These are phyloP conservation scores for Prietella phreatophila DNA, from an alignment of 2,113 vertebrate species.

Conservation along the genomic window DNA sequence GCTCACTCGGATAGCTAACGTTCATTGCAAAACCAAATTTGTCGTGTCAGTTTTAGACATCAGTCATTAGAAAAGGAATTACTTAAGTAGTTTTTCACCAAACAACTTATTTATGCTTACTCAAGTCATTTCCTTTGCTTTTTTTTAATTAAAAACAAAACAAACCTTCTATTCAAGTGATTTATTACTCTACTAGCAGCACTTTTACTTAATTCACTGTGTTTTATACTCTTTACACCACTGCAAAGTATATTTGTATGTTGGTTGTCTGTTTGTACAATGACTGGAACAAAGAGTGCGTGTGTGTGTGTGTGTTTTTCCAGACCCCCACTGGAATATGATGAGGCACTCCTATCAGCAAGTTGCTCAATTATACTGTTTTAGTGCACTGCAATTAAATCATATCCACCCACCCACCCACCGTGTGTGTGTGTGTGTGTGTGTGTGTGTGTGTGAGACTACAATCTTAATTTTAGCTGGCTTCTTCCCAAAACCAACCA, in stretches of 20 bases:
- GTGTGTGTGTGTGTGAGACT: background rate
- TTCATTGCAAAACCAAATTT: too few species aligned
- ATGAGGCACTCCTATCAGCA: constrained; percentile 31
- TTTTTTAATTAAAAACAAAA: too few species aligned
- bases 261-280: background rate
- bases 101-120: too few species aligned
- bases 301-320: constrained; percentile 24
- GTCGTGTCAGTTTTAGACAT: too few species aligned
- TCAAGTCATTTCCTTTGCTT: too few species aligned
- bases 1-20: too few species aligned
- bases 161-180: too few species aligned
- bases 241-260: background rate
- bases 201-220: too few species aligned
- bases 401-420: background rate
- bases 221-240: background rate
- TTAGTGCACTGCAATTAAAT: constrained; percentile 12
- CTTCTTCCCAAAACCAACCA: background rate
- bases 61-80: too few species aligned
- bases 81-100: too few species aligned
- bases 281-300: background rate
- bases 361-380: background rate
- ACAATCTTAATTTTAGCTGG: background rate
- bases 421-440: background rate
- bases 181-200: too few species aligned
- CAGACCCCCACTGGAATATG: constrained; percentile 25